Percentiles rank a stretch among this genome's conserved stretches.
Conservation (phyloP, 2,113 vertebrate species). For the Dasyornis broadbenti region DNA sequence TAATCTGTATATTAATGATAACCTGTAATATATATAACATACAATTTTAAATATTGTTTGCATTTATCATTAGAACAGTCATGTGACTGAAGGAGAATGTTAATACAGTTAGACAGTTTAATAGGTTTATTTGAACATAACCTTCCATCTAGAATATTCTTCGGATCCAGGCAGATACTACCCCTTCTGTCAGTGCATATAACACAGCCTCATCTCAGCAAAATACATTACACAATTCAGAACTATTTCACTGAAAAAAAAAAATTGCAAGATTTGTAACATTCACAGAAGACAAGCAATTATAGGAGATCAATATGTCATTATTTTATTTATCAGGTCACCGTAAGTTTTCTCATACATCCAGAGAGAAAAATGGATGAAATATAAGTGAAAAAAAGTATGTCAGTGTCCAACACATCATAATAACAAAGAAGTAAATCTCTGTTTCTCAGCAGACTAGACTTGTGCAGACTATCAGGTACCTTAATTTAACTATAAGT, state of each 20-base stretch:
- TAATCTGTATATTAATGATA: neutral
- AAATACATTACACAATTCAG: neutral
- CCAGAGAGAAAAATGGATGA: neutral
- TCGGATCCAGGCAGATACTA: neutral
- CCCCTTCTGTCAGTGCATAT: neutral
- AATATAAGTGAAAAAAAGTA: neutral
- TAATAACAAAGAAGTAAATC: neutral
- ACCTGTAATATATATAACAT: neutral
- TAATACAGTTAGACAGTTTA: neutral
- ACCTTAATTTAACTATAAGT: neutral
- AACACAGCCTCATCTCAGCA: neutral
- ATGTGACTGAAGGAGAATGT: neutral
- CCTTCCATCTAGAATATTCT: neutral
- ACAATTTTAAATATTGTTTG: neutral
- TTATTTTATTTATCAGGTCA: neutral
- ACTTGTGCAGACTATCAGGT: neutral
- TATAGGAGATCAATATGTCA: neutral
- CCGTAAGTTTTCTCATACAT: neutral
- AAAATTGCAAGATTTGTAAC: neutral
- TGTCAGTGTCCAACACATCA: neutral
- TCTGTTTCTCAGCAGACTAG: neutral
- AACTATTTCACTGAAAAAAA: neutral
- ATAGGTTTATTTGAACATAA: neutral
- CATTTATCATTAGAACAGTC: neutral
- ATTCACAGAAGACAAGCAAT: neutral